Percentiles rank a stretch among this genome's conserved stretches.
Evolutionary conservation across 2,113 vertebrate genomes (phyloP).

Genomic region (Sylvicapra grimmia): DNA sequence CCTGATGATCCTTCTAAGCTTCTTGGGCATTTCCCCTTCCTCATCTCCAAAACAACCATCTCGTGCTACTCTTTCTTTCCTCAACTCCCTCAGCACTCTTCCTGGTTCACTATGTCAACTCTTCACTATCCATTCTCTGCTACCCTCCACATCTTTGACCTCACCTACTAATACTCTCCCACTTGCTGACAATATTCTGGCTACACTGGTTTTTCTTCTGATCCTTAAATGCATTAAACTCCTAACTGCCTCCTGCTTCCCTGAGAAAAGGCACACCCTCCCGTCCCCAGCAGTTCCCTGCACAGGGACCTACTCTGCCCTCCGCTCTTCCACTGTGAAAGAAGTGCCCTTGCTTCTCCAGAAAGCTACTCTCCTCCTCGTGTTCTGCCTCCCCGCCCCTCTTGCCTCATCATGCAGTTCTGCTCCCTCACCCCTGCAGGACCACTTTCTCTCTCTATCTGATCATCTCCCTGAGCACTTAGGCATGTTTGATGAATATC

Average conservation of each 20-base stretch:
- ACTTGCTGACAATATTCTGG: neutral
- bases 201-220: neutral
- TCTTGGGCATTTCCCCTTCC: neutral
- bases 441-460: rapidly evolving
- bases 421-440: neutral
- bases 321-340: rapidly evolving
- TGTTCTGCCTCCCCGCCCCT: neutral
- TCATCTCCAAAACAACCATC: neutral
- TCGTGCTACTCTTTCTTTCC: neutral
- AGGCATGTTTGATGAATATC: neutral
- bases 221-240: neutral
- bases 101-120: neutral
- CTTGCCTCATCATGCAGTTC: neutral
- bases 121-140: no score
- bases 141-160: neutral
- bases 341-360: neutral
- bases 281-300: neutral
- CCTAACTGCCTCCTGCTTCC: neutral
- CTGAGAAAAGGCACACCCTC: neutral
- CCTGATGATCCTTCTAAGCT: neutral
- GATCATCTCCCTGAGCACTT: neutral
- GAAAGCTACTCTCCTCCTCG: rapidly evolving
- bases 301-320: neutral
- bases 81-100: rapidly evolving
- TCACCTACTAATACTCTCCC: neutral